Evolutionary conservation across 2,113 vertebrate species (phyloP), one percentile per base, ranked within the genome.

Genomic region (Panurus biarmicus): DNA sequence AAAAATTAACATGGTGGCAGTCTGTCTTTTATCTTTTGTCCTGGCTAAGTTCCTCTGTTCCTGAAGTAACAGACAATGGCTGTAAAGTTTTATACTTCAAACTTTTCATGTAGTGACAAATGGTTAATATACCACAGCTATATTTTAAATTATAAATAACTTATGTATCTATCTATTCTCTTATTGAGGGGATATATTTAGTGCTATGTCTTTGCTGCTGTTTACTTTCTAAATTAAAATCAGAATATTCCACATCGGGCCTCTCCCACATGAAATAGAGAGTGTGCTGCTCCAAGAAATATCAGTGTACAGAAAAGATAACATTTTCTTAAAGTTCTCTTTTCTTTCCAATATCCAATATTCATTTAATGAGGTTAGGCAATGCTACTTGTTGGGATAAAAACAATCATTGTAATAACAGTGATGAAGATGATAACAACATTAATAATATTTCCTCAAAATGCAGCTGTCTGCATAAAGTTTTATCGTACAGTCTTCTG

Each of bases 321-420:
- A n/a, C 1, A 28, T 35, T 62, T 93, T 57, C 50, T 45, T 66
- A n/a, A 90, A 60, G 12, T 7, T 83, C 7, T 69, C 29, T 67
- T 73, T 75, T 33, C 24, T 83, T 90, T 82, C 24, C 16, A 58
- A 14, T 45, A 50, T 19, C 7, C 23, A 78, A 4, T 22, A 73
- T 21, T 86, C 23, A 50, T 9, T 66, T 76, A n/a, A 70, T 22
- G 31, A 77, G 6, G 3, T 50, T 38, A 69, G 14, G 18, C 7
- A 74, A 53, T 3, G 2, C 2, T 58, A 28, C 1, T 66, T 50
- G 1, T 45, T 3, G 1, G 12, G 22, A 7, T 33, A 65, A 69
- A 38, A 74, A 9, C 3, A 29, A 14, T 24, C 61, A 44, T 6
- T 33, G 3, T 36, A 82, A 31, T 53, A 71, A 36, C 14, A 28